A percentile compares a stretch with the other conserved stretches of the same genome.
Conservation (phyloP, 2,113 vertebrate species). For the Heteronetta atricapilla region DNA sequence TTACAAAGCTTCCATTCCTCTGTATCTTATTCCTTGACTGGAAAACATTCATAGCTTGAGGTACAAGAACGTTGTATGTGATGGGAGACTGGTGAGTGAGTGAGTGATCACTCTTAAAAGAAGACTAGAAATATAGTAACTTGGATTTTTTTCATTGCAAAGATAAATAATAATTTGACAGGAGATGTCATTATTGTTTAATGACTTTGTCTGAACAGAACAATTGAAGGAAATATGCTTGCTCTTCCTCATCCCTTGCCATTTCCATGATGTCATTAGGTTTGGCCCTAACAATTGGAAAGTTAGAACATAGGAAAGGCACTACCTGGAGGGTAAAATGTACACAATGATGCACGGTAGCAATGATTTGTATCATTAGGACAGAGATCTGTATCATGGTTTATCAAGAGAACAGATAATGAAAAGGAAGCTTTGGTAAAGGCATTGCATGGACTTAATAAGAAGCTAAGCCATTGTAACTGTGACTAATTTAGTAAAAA, state of each 20-base stretch:
- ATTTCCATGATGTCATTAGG: slow-evolving; percentile 59
- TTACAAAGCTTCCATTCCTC: not conserved
- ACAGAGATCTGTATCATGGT: not conserved
- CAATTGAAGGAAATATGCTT: slow-evolving; percentile 65
- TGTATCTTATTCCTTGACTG: not conserved
- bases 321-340: not conserved
- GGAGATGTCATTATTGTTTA: slow-evolving; percentile 60
- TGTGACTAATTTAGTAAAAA: not conserved
- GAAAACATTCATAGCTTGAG: not conserved
- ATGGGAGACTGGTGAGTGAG: not conserved
- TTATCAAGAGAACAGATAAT: not conserved
- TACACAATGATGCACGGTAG: not conserved
- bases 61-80: not conserved
- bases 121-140: not conserved
- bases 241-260: slow-evolving; percentile 50
- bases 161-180: slow-evolving; percentile 54
- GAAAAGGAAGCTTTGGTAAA: not conserved
- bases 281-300: slow-evolving; percentile 55
- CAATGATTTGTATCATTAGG: accelerated
- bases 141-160: slow-evolving; percentile 34
- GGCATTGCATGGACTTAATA: not conserved
- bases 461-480: not conserved
- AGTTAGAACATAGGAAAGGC: not conserved
- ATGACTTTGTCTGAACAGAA: slow-evolving; percentile 51
- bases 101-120: not conserved